A percentile compares a stretch with the other conserved stretches of the same genome.
Evolutionary conservation across 2,888 invertebrate species (phyloP).

Genomic region (Odiellus spinosus): DNA sequence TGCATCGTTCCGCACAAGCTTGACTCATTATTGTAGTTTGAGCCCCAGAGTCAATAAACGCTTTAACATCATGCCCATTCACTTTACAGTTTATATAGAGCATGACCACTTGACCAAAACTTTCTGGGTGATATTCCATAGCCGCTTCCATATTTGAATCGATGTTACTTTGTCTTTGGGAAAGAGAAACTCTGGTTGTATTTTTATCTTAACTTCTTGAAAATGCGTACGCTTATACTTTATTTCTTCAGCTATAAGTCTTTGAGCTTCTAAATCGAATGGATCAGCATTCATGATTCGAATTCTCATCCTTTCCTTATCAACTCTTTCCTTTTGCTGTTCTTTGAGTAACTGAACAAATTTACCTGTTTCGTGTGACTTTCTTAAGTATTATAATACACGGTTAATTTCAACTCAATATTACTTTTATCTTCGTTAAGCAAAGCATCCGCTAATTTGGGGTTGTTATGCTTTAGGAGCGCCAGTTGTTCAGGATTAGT

Average conservation of each 20-base stretch:
- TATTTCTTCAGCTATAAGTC: constrained; percentile 88
- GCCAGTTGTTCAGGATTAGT: constrained; percentile 81
- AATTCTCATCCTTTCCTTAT: constrained; percentile 63
- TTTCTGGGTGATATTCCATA: constrained; percentile 96
- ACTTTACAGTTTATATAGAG: constrained; percentile 92
- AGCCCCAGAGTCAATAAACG: constrained; percentile 96
- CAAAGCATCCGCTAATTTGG: constrained; percentile 75
- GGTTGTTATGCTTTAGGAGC: constrained; percentile 80
- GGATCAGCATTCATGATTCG: constrained; percentile 86
- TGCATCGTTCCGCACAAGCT: constrained; percentile 78
- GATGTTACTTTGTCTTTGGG: constrained; percentile 51
- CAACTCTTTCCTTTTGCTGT: constrained; percentile 63
- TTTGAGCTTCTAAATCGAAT: constrained; percentile 86
- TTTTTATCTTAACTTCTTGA: background rate
- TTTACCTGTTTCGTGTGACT: constrained; percentile 1
- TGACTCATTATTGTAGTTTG: constrained; percentile 98
- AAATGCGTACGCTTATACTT: too few relatives aligned
- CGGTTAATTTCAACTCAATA: background rate
- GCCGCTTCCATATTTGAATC: constrained; percentile 98
- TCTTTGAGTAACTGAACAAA: constrained; percentile 31
- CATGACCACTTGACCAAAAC: constrained; percentile 95
- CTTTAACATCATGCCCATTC: constrained; percentile 90
- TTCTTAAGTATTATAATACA: background rate
- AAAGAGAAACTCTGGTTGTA: constrained; percentile 2
- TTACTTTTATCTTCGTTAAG: constrained; percentile 47